Evolutionary conservation across 2,888 invertebrate species (phyloP).

Genomic region (Serrognathus titanus): DNA sequence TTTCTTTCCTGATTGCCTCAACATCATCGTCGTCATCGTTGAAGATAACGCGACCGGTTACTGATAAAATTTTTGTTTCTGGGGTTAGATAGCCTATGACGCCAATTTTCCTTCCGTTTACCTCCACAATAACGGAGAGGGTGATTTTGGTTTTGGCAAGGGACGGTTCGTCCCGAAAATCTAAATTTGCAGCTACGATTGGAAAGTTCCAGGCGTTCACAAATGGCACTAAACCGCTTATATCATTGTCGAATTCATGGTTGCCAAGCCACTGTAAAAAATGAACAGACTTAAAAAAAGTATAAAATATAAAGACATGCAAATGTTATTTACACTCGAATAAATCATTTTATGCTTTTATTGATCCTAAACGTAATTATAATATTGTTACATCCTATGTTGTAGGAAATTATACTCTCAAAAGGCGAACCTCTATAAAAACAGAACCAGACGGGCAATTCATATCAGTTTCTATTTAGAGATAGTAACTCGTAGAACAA

Average conservation of each 20-base stretch:
- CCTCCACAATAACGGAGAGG: background rate
- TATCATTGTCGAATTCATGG: constrained; percentile 86
- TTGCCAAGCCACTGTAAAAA: constrained; percentile 77
- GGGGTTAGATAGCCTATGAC: constrained; percentile 85
- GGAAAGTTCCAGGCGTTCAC: constrained; percentile 68
- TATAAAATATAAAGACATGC: too few relatives aligned
- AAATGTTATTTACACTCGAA: too few relatives aligned
- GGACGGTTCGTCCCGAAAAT: constrained; percentile 62
- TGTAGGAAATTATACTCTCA: too few relatives aligned
- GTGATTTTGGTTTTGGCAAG: constrained; percentile 54
- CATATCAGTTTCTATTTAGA: too few relatives aligned
- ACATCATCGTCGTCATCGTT: constrained; percentile 11
- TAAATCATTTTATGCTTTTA: too few relatives aligned
- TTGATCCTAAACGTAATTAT: too few relatives aligned
- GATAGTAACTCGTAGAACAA: too few relatives aligned
- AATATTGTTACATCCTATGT: too few relatives aligned
- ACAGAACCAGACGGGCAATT: too few relatives aligned
- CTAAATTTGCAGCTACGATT: constrained; percentile 73
- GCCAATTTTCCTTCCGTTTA: constrained; percentile 64
- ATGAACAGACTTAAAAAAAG: background rate
- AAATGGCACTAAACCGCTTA: constrained; percentile 71
- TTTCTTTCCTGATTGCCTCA: constrained; percentile 1
- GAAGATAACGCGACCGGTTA: constrained; percentile 48
- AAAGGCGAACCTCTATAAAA: too few relatives aligned
- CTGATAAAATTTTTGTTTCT: constrained; percentile 66